A percentile compares a stretch with the other conserved stretches of the same genome.
These are phyloP conservation scores for Rhodeus uyekii DNA, from an alignment of 2,797 vertebrate genomes.

Conservation along the genomic window DNA sequence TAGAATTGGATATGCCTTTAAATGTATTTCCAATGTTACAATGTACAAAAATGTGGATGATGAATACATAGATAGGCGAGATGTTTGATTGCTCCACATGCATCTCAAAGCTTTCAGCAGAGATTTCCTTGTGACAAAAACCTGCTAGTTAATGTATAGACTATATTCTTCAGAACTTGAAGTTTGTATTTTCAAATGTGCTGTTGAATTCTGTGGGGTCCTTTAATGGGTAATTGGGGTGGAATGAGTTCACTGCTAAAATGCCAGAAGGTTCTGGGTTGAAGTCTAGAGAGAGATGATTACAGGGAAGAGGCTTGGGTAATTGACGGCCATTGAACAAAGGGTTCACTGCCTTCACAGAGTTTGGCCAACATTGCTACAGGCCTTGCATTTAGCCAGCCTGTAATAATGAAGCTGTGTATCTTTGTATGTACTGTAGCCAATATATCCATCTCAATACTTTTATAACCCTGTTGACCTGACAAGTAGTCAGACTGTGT, in stretches of 20 bases:
- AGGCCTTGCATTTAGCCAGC: not conserved
- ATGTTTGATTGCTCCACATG: not conserved
- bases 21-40: not conserved
- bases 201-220: constrained; percentile 11
- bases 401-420: not conserved
- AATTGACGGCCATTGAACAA: constrained; percentile 40
- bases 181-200: constrained; percentile 20
- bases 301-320: constrained; percentile 21
- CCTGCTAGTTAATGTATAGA: not conserved
- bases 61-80: not conserved
- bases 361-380: constrained; percentile 10
- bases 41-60: not conserved
- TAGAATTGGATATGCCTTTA: not conserved
- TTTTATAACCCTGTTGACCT: constrained; percentile 3
- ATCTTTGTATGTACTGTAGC: not conserved
- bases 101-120: not conserved
- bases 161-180: not conserved
- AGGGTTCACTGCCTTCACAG: constrained; percentile 17
- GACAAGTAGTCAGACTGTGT: constrained; percentile 28
- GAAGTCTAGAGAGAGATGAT: constrained; percentile 39
- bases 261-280: constrained; percentile 34
- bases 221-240: constrained; percentile 34
- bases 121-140: not conserved
- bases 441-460: constrained; percentile 2
- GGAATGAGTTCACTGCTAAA: constrained; percentile 38